Base-by-base conservation (phyloP, 2,113 vertebrate species). In the Typhlomys cinereus region DNA sequence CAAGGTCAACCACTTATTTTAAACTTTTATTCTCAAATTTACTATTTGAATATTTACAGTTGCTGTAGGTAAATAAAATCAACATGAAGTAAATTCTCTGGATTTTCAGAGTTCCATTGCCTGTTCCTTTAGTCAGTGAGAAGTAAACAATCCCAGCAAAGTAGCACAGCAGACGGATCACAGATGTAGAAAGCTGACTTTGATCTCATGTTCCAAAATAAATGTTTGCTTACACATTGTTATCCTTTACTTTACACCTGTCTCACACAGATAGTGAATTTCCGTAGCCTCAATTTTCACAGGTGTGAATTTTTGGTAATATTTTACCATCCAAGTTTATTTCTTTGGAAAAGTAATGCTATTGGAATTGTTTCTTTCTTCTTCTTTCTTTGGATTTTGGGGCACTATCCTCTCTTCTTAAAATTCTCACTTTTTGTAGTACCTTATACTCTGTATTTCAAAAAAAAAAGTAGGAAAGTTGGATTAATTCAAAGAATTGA, bases 101-200 rank as follows among this genome's bases (percentile, higher is more conserved):
- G 48, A 59, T 17, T 94, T 92, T 73, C 41, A 87, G 25, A 90
- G 39, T 74, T 46, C 74, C 57, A 90, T 39, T 23, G 14, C 36
- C 12, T 67, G 3, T 86, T n/a, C 84, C 85, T 85, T 85, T 23
- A 81, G 46, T 88, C 52, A 57, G 17, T 52, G 34, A 85, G 23
- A 93, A 82, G 76, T 64, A 54, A 90, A 90, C 86, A 83, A 20
- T 34, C 7, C 48, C 67, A 57, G 66, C 9, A 78, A 89, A 66
- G 36, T 36, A 12, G 76, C 25, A 25, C n/a, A 82, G 36, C 46
- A 61, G 69, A n/a, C n/a, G 85, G 88, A 48, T 39, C 29, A 71
- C 12, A 89, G 48, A 79, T 48, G 3, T 34, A 39, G n/a, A 57
- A 85, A 41, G 2, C 7, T 88, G 87, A 64, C 74, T 76, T 27